These are phyloP conservation scores for Henicopernis longicauda DNA, from an alignment of 2,113 vertebrate species.

Conservation along the genomic window DNA sequence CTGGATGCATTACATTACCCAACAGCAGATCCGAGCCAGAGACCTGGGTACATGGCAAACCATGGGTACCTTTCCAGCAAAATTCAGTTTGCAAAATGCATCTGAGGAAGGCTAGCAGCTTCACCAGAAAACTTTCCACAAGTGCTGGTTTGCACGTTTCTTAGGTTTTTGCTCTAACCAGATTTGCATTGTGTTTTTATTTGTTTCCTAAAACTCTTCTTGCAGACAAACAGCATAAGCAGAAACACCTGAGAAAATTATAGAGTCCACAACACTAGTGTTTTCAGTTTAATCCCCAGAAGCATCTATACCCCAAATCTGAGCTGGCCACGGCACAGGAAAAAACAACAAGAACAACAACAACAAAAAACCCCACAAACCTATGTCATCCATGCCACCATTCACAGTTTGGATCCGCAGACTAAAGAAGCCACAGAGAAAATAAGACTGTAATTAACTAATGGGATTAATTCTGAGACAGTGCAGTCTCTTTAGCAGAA, in stretches of 20 bases:
- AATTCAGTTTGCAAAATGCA: background rate
- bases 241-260: background rate
- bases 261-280: fast-evolving
- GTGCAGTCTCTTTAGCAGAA: background rate
- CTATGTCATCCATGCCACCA: background rate
- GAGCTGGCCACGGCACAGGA: background rate
- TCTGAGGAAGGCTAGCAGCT: background rate
- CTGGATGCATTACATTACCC: fast-evolving
- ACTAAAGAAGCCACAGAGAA: background rate
- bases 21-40: background rate
- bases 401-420: background rate
- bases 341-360: too few relatives aligned
- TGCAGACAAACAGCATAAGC: background rate
- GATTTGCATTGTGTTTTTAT: background rate
- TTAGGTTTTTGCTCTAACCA: background rate
- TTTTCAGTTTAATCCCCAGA: background rate
- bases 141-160: background rate
- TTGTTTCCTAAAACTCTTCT: background rate
- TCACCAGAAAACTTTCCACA: background rate
- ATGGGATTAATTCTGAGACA: background rate
- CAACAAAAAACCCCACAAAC: too few relatives aligned
- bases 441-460: background rate
- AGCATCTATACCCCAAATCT: background rate
- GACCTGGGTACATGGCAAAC: background rate
- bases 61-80: background rate